Conservation (phyloP, 2,113 vertebrate species). For the Lanius collurio region DNA sequence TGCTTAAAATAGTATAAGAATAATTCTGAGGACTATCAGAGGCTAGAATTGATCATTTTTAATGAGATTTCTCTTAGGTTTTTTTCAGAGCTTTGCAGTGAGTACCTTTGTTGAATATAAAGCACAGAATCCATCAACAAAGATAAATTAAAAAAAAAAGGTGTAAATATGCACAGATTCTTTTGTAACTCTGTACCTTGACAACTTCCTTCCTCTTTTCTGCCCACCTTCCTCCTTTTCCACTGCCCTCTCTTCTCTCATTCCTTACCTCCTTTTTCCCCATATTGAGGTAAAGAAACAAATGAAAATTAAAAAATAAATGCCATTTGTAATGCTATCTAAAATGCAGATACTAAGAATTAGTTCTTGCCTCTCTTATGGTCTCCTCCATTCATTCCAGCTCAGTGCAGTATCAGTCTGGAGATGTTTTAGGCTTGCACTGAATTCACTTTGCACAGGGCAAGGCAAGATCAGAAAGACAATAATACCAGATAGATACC, state of each 20-base stretch:
- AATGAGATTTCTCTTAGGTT: neutral
- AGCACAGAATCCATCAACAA: neutral
- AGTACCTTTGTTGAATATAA: neutral
- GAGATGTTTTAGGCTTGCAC: neutral
- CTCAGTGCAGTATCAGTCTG: neutral
- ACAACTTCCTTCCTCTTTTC: neutral
- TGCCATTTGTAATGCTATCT: neutral
- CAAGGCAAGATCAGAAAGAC: neutral
- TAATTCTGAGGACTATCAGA: neutral
- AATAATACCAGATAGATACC: neutral
- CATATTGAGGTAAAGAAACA: neutral
- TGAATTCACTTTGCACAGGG: neutral
- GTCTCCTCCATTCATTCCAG: neutral
- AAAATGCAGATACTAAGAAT: neutral
- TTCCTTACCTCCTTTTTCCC: neutral
- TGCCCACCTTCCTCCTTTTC: neutral
- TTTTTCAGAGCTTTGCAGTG: neutral
- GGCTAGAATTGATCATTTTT: neutral
- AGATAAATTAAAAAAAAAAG: neutral
- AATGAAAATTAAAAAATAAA: neutral
- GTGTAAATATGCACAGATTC: neutral
- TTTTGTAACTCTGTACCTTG: neutral
- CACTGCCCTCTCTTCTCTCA: neutral
- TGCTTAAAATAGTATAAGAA: conserved; percentile 15
- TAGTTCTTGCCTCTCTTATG: neutral